Conservation (phyloP, 2,113 vertebrate species). For the Galeopterus variegatus region DNA sequence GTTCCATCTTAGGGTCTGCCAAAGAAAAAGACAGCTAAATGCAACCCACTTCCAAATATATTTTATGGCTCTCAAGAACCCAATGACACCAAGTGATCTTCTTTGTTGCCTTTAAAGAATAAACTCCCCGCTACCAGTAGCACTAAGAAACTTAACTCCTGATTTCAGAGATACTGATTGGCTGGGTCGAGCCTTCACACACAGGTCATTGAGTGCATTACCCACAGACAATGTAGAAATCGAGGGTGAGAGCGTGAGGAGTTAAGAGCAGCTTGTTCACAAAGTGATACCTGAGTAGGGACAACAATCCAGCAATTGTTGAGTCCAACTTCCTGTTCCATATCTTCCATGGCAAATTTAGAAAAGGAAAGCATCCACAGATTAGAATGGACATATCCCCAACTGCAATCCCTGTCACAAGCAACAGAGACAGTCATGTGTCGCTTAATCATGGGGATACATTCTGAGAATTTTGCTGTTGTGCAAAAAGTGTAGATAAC, state of each 20-base stretch:
- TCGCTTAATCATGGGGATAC: too few relatives aligned
- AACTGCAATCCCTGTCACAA: neutral
- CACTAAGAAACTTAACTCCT: neutral
- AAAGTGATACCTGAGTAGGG: conserved; percentile 22
- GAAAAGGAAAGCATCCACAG: neutral
- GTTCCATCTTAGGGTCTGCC: neutral
- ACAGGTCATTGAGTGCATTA: neutral
- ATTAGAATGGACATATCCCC: neutral
- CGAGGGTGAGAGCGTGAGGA: neutral
- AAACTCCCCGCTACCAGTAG: neutral
- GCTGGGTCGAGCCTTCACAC: neutral
- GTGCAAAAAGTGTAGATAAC: too few relatives aligned
- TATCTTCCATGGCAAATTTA: neutral
- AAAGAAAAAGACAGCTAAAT: neutral
- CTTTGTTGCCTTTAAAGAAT: conserved; percentile 26
- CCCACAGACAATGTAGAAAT: accelerated
- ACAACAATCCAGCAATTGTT: conserved; percentile 40
- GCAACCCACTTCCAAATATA: neutral
- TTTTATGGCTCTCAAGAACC: neutral
- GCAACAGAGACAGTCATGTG: neutral
- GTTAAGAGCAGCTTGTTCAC: conserved; percentile 52
- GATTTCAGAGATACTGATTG: neutral
- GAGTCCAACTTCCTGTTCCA: neutral
- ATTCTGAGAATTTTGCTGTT: too few relatives aligned
- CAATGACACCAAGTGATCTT: neutral